Evolutionary conservation across 2,797 vertebrate species (phyloP), one percentile per base, ranked within the genome.

Genomic region (Myotis myotis): DNA sequence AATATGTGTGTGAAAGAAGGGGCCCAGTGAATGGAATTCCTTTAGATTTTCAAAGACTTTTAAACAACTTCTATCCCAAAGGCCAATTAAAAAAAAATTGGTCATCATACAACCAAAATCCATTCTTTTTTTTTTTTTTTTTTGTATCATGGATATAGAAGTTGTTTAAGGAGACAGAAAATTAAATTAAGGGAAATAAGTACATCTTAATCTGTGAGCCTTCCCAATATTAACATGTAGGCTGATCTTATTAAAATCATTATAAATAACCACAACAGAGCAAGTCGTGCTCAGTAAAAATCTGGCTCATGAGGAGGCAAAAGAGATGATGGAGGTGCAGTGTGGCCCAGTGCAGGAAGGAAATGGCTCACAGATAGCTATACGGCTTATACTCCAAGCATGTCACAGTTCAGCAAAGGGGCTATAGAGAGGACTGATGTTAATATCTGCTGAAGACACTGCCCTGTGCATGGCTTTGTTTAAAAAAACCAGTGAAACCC

Each of bases 31-130:
- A 64, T 28, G 15, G 47, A 75, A 66, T n/a, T 22, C n/a, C 75
- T 75, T 89, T 79, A 78, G 49, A 79, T 55, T 93, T 95, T 87
- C n/a, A 76, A 76, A 94, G 74, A 64, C 44, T 23, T 84, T 62
- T 71, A 84, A 89, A 66, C 19, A 89, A 87, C 38, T 68, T 91
- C 72, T 38, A 41, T n/a, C 44, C 57, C 51, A 53, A 91, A 85
- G n/a, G 53, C 9, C 62, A 71, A 30, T 51, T 71, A 9, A 22
- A 62, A 75, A 91, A 22, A 36, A 22, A 78, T 12, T n/a, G 53
- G 20, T 53, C 57, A 53, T 74, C 23, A 25, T 44, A 62, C 30
- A 8, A 66, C n/a, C 44, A 55, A 88, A 62, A 71, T 47, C 15
- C 60, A 81, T 44, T 41, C 41, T 41, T 41, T 41, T 41, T 44